Evolutionary conservation across 2,888 invertebrate species (phyloP).

Genomic region (Alcis repandata): DNA sequence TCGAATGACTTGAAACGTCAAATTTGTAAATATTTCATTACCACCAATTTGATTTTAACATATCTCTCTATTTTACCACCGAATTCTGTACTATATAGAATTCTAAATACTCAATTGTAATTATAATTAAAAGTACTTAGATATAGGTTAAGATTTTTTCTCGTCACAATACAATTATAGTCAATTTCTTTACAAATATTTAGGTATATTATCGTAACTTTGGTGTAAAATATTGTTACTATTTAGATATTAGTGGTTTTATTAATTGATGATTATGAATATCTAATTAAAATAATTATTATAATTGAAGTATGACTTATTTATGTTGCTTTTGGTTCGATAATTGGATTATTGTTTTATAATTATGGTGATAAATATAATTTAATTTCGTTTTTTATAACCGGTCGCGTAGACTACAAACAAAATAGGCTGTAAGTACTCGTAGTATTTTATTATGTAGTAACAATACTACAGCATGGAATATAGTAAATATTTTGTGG

Average conservation of each 20-base stretch:
- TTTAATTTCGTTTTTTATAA: not conserved
- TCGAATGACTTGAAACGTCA: conserved; percentile 16
- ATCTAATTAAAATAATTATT: conserved; percentile 23
- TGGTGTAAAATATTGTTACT: conserved; percentile 51
- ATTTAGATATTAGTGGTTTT: conserved; percentile 38
- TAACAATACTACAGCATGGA: no score
- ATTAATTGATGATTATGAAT: conserved; percentile 28
- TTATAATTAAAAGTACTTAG: conserved; percentile 25
- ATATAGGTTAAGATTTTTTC: conserved; percentile 60
- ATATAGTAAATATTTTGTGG: not conserved
- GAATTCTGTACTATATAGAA: conserved; percentile 58
- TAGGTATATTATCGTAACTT: conserved; percentile 53
- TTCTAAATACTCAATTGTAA: conserved; percentile 73
- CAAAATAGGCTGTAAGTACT: not conserved
- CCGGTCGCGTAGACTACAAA: not conserved
- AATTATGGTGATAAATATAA: conserved; percentile 11
- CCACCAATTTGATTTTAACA: conserved; percentile 57
- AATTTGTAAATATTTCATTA: conserved; percentile 41
- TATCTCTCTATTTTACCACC: conserved; percentile 75
- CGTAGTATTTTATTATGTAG: no score
- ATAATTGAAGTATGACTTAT: conserved; percentile 25
- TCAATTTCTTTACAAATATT: conserved; percentile 63
- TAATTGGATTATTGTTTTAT: conserved; percentile 27
- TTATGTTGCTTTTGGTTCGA: conserved; percentile 40
- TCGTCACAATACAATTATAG: conserved; percentile 77